Evolutionary conservation across 2,113 vertebrate genomes (phyloP).

Genomic region (Otis tarda): DNA sequence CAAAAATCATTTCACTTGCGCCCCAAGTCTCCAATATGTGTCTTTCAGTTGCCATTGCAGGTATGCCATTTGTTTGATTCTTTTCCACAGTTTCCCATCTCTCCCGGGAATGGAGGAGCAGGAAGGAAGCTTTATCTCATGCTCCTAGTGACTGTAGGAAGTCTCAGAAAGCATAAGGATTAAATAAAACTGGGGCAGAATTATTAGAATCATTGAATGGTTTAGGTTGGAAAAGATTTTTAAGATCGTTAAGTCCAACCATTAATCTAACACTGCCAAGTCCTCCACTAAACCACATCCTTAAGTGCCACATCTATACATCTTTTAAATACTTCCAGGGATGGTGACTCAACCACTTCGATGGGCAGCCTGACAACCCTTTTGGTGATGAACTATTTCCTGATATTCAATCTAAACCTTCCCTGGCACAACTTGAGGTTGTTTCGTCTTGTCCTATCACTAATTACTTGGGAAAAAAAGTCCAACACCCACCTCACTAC

Average conservation of each 20-base stretch:
- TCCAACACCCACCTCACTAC: rapidly evolving
- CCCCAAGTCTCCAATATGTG: neutral
- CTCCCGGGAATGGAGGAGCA: neutral
- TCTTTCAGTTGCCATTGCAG: neutral
- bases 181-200: neutral
- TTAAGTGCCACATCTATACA: rapidly evolving
- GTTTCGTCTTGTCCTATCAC: rapidly evolving
- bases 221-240: neutral
- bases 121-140: neutral
- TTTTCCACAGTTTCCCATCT: neutral
- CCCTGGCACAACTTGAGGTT: neutral
- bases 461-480: neutral
- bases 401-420: neutral
- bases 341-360: neutral
- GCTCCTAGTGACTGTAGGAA: neutral
- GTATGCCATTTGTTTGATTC: neutral
- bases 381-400: neutral
- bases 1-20: neutral
- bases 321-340: neutral
- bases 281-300: neutral
- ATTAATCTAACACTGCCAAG: rapidly evolving
- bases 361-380: neutral
- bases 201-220: neutral
- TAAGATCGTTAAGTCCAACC: neutral
- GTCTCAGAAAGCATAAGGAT: neutral